Conservation (phyloP, 2,797 vertebrate species). For the Falco cherrug region DNA sequence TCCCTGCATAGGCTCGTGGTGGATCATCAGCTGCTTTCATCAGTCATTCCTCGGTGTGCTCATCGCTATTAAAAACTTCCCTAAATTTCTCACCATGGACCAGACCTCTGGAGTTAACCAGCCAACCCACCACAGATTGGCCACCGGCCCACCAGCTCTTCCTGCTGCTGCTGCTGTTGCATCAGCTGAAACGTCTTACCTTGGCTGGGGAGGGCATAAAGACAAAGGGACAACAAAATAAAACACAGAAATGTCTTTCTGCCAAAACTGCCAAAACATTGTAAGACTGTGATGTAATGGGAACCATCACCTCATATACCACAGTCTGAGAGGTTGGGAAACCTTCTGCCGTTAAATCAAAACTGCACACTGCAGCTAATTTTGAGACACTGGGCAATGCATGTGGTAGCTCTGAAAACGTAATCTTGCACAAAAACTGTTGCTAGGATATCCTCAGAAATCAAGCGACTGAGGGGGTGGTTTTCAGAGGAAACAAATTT, state of each 20-base stretch:
- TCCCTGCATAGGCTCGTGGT: neutral
- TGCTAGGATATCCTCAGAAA: slow-evolving; percentile 47
- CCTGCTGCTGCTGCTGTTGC: neutral
- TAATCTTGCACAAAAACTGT: neutral
- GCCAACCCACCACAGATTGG: neutral
- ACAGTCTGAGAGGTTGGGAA: neutral
- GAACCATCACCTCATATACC: no score
- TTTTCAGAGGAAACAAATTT: slow-evolving; percentile 26
- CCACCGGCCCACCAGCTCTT: neutral
- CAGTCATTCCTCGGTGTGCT: neutral
- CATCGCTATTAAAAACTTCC: neutral
- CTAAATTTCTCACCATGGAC: neutral
- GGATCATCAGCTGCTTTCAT: neutral
- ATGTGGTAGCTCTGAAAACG: slow-evolving; percentile 27
- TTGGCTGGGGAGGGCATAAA: neutral
- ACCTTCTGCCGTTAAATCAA: neutral
- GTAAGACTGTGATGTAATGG: accelerated
- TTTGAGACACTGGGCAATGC: slow-evolving; percentile 2
- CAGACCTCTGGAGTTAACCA: neutral
- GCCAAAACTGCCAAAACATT: neutral
- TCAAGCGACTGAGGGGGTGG: slow-evolving; percentile 1
- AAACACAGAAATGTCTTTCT: neutral
- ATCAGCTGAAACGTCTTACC: neutral
- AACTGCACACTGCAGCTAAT: neutral
- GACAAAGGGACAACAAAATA: neutral